These are phyloP conservation scores for Andrena haemorrhoa DNA, from an alignment of 2,888 invertebrate genomes.

Conservation along the genomic window DNA sequence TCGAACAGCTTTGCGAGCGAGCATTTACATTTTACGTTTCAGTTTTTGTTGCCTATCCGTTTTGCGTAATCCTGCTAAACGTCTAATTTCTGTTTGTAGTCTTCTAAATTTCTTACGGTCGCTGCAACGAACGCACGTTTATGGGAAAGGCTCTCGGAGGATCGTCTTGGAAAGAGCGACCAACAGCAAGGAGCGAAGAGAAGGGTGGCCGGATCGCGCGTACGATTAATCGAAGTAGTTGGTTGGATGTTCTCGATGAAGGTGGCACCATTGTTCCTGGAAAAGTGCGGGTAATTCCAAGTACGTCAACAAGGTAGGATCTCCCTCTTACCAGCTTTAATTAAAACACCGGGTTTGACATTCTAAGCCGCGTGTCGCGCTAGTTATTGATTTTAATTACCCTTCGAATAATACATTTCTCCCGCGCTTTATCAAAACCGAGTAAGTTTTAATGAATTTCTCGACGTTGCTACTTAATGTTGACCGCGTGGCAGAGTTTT, in stretches of 20 bases:
- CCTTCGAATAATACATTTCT: background rate
- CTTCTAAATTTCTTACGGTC: background rate
- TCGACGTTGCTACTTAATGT: background rate
- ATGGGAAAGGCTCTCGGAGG: background rate
- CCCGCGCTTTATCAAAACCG: background rate
- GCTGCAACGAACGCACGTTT: background rate
- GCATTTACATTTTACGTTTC: background rate
- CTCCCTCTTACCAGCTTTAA: conserved; percentile 29
- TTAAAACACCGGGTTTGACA: background rate
- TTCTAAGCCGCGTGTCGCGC: background rate
- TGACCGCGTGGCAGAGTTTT: background rate
- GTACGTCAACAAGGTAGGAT: conserved; percentile 47
- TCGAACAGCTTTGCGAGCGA: background rate
- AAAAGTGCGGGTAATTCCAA: conserved; percentile 31
- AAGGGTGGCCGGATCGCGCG: conserved; percentile 2
- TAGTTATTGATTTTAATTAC: background rate
- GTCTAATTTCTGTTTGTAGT: background rate
- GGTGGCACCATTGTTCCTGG: conserved; percentile 46
- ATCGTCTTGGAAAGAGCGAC: background rate
- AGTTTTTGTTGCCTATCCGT: background rate
- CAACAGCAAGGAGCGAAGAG: background rate
- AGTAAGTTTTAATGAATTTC: background rate
- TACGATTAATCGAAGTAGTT: conserved; percentile 11
- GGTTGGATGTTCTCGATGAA: conserved; percentile 37
- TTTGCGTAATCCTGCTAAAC: background rate